A percentile compares a stretch with the other conserved stretches of the same genome.
These are phyloP conservation scores for Mesocricetus auratus DNA, from an alignment of 2,113 vertebrate species.

Conservation along the genomic window DNA sequence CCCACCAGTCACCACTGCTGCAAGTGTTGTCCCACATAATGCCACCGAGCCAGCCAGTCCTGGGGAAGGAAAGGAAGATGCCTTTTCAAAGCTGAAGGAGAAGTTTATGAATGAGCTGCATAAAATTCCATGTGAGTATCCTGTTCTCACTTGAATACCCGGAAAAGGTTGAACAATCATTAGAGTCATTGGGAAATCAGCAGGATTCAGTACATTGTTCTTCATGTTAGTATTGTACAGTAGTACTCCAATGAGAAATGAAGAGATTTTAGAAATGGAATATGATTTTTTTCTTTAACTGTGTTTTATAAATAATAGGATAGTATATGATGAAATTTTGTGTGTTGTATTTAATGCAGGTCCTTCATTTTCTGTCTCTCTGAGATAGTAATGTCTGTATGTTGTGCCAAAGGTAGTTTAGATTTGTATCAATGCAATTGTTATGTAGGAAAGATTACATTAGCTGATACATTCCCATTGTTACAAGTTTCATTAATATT, in stretches of 20 bases:
- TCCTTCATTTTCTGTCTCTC: neutral
- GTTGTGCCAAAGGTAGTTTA: neutral
- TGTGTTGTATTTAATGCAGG: neutral
- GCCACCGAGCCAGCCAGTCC: slow-evolving; percentile 91
- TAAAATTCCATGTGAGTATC: slow-evolving; percentile 98
- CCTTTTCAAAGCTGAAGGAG: slow-evolving; percentile 96
- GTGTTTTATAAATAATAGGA: neutral
- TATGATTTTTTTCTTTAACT: neutral
- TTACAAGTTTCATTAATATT: neutral
- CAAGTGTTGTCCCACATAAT: slow-evolving; percentile 89
- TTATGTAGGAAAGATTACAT: neutral
- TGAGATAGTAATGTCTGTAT: neutral
- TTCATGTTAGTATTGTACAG: neutral
- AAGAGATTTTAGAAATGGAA: neutral
- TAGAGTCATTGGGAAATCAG: neutral
- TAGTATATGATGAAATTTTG: neutral
- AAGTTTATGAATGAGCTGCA: slow-evolving; percentile 99
- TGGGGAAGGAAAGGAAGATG: slow-evolving; percentile 93
- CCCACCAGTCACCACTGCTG: slow-evolving; percentile 89
- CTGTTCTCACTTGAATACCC: neutral
- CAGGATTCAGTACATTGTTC: neutral
- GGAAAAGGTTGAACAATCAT: neutral
- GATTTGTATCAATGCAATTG: slow-evolving; percentile 3
- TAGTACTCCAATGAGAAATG: neutral
- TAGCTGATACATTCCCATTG: neutral